Evolutionary conservation across 2,888 invertebrate species (phyloP), one percentile per base, ranked within the genome.

Genomic region (Muscina levida): DNA sequence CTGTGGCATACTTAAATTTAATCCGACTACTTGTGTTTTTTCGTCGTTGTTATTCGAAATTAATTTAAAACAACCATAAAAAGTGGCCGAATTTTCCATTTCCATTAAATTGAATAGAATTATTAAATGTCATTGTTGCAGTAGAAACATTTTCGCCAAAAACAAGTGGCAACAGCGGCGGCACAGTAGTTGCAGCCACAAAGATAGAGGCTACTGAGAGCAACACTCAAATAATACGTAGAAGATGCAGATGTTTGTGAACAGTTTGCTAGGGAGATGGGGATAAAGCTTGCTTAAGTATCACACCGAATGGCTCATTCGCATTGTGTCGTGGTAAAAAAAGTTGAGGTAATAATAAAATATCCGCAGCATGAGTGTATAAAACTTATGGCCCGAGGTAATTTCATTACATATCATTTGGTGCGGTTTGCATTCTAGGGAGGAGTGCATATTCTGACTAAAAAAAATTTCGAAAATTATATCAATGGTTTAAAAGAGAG

Each of bases 341-440:
- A 39, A 15, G 67, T 75, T 68, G 62, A 75, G 77, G 74, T 77
- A 77, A 75, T 75, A 81, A 81, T 72, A 77, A 77, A 77, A 77
- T 77, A 75, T 75, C 81, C 68, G 77, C 81, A 72, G 71, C 74
- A 75, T 68, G 62, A 75, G 48, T 62, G 48, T 68, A 65, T 70
- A 72, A 77, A 67, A 72, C 53, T 59, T 67, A 68, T 75, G 74
- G 62, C 71, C n/a, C 77, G 72, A 8, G 67, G 46, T 68, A 77
- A 81, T 77, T 75, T 75, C 77, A 68, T 75, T 81, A 68, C 68
- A 77, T 75, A 77, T 68, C 68, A 77, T 81, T 81, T 68, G 68
- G 53, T 68, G 44, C 65, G 44, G 67, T 48, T 53, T 46, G 46
- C 15, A 15, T 46, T 46, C 17, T 46, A 1, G 53, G 53, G 31